Conservation (phyloP, 2,888 invertebrate species). For the Archaeoteleia sp. region DNA sequence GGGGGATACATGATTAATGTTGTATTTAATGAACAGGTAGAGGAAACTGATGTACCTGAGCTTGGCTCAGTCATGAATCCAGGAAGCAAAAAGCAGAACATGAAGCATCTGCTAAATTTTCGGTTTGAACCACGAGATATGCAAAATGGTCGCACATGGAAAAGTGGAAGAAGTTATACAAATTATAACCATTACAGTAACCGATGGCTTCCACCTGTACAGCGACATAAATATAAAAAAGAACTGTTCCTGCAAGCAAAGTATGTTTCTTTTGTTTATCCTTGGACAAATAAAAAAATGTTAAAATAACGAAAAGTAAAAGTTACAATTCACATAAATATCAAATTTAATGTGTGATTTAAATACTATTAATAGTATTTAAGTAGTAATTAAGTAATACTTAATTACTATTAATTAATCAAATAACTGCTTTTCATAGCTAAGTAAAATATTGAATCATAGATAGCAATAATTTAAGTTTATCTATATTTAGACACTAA, state of each 20-base stretch:
- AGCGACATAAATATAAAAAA: slow-evolving; percentile 88
- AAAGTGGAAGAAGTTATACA: slow-evolving; percentile 63
- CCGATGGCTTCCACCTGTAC: slow-evolving; percentile 74
- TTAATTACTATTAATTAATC: too few relatives aligned
- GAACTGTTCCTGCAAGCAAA: slow-evolving; percentile 96
- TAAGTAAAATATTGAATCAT: too few relatives aligned
- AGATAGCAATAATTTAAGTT: too few relatives aligned
- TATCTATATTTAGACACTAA: too few relatives aligned
- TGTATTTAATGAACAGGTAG: slow-evolving; percentile 69
- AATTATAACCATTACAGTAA: slow-evolving; percentile 63
- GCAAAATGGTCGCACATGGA: slow-evolving; percentile 71
- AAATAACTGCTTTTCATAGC: too few relatives aligned
- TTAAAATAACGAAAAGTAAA: slow-evolving; percentile 37
- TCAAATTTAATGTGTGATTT: not conserved
- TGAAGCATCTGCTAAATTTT: slow-evolving; percentile 96
- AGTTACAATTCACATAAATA: slow-evolving; percentile 2
- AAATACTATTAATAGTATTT: too few relatives aligned
- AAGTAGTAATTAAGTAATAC: too few relatives aligned
- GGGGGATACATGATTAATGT: too few relatives aligned
- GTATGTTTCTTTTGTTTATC: slow-evolving; percentile 78
- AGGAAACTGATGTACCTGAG: slow-evolving; percentile 80
- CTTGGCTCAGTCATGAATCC: slow-evolving; percentile 88
- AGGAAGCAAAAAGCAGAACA: slow-evolving; percentile 93
- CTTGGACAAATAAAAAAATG: slow-evolving; percentile 72
- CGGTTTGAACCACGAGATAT: slow-evolving; percentile 83